A percentile compares a stretch with the other conserved stretches of the same genome.
Evolutionary conservation across 2,797 vertebrate genomes (phyloP).

Genomic region (Myoxocephalus aenaeus): DNA sequence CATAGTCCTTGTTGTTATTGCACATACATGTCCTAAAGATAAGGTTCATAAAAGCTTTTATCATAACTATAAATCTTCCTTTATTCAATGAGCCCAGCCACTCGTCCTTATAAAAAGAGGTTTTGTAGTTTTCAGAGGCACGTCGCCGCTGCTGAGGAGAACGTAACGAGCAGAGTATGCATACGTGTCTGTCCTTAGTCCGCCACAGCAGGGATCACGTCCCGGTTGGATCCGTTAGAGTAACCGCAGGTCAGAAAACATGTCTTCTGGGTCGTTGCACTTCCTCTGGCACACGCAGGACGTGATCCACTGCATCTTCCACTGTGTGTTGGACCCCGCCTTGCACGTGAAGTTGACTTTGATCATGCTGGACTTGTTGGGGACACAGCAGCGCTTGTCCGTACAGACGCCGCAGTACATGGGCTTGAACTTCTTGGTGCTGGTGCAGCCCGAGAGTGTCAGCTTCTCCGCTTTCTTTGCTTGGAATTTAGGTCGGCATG

Average conservation of each 20-base stretch:
- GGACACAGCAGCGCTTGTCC: conserved; percentile 93
- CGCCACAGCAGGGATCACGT: not conserved
- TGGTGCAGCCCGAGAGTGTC: conserved; percentile 90
- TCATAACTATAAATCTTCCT: conserved; percentile 8
- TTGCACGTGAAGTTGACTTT: conserved; percentile 91
- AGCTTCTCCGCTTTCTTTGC: conserved; percentile 89
- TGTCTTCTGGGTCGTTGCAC: conserved; percentile 88
- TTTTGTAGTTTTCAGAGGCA: conserved; percentile 24
- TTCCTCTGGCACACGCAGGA: conserved; percentile 94
- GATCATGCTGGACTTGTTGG: conserved; percentile 90
- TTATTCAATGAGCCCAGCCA: conserved; percentile 8
- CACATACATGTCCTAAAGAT: conserved; percentile 39
- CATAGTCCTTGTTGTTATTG: conserved; percentile 41
- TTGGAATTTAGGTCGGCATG: conserved; percentile 90
- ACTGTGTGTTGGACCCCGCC: conserved; percentile 84
- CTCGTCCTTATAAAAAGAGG: conserved; percentile 22
- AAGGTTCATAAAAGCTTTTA: conserved; percentile 12
- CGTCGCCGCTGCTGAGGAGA: conserved; percentile 8
- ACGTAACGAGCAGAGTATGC: not conserved
- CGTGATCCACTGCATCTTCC: conserved; percentile 97
- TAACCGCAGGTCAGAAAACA: conserved; percentile 91
- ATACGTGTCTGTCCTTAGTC: conserved; percentile 13
- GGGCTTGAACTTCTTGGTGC: conserved; percentile 87
- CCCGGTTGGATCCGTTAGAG: conserved; percentile 73
- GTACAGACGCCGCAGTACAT: conserved; percentile 92